Conservation (phyloP, 2,797 vertebrate species). For the Acropternis orthonyx region DNA sequence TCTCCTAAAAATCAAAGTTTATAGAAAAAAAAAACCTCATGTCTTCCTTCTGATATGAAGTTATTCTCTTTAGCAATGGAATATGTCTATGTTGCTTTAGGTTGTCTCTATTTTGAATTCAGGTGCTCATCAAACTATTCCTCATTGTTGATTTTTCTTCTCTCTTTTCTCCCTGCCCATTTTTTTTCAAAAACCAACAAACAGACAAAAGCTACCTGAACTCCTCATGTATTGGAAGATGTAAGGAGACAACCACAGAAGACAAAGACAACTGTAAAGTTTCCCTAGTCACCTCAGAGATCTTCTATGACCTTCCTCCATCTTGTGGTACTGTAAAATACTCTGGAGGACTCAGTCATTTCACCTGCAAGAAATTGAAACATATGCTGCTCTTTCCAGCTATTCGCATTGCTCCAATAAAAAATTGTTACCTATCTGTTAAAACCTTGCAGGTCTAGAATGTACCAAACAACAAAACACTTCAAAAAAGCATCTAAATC, state of each 20-base stretch:
- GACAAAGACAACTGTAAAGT: background rate
- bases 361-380: background rate
- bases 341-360: background rate
- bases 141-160: background rate
- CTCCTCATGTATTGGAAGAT: background rate
- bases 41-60: background rate
- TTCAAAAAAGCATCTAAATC: background rate
- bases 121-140: background rate
- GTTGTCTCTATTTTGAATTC: background rate
- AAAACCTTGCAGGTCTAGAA: background rate
- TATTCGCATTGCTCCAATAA: background rate
- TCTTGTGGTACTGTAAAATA: background rate
- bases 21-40: background rate
- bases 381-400: background rate
- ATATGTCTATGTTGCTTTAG: background rate
- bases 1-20: background rate
- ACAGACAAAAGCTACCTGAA: background rate
- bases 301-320: background rate
- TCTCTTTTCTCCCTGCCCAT: background rate
- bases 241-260: background rate
- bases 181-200: background rate
- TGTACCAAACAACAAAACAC: background rate
- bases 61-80: background rate
- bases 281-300: background rate
- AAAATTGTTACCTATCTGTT: background rate